A percentile compares a stretch with the other conserved stretches of the same genome.
Evolutionary conservation across 2,113 vertebrate species (phyloP).

Genomic region (Penelope pileata): DNA sequence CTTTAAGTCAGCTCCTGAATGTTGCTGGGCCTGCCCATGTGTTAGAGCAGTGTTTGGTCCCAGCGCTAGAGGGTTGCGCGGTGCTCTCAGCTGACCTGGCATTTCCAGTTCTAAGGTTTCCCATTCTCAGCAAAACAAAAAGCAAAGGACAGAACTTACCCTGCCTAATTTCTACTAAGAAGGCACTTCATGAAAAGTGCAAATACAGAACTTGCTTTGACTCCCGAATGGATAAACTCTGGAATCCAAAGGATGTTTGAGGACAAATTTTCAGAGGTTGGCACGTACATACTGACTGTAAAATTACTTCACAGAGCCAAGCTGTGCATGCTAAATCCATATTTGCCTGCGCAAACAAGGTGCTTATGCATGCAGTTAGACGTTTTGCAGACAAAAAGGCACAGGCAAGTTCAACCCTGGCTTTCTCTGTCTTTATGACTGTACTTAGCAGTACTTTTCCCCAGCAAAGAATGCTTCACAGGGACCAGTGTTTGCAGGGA

Average conservation of each 20-base stretch:
- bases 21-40: not conserved
- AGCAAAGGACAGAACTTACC: not conserved
- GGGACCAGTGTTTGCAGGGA: not conserved
- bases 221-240: conserved; percentile 33
- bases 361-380: conserved; percentile 48
- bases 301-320: conserved; percentile 60
- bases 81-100: not conserved
- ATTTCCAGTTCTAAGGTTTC: not conserved
- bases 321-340: conserved; percentile 53
- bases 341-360: conserved; percentile 53
- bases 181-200: conserved; percentile 8
- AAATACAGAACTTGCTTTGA: conserved; percentile 38
- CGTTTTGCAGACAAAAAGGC: conserved; percentile 1
- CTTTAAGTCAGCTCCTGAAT: conserved; percentile 4
- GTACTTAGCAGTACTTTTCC: not conserved
- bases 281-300: conserved; percentile 37
- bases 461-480: not conserved
- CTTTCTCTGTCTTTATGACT: not conserved
- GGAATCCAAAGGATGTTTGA: conserved; percentile 58
- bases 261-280: conserved; percentile 59
- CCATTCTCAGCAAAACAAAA: not conserved
- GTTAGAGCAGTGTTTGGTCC: not conserved
- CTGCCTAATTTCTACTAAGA: not conserved
- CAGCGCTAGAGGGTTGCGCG: not conserved
- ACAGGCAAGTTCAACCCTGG: not conserved